Evolutionary conservation across 2,888 invertebrate genomes (phyloP), one percentile per base, ranked within the genome.

Genomic region (Tortrix viridana): DNA sequence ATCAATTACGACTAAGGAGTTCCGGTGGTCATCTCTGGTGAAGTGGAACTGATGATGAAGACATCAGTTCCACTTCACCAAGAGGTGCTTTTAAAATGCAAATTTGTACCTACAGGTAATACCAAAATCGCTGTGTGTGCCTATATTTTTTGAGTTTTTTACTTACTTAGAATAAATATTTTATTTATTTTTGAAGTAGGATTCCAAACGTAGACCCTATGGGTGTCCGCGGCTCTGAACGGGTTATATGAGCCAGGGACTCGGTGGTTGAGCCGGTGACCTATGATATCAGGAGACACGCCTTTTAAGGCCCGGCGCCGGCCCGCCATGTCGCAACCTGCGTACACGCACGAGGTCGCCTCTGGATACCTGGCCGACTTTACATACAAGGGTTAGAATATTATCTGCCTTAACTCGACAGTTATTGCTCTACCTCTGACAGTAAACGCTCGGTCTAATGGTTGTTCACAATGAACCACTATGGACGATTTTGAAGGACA

Each of bases 231-330:
- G 41, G 14, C 4, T 5, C 5, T n/a, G 41, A 16, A 41, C 16
- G 41, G 16, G 41, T 41, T 41, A 41, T n/a, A n/a, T 16, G n/a
- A 18, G 26, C 44, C 9, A 12, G 49, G 32, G 56, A 41, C 46
- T 47, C 38, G 69, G 67, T 62, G 69, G 71, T 73, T 71, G 68
- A 65, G 54, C 59, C 60, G 46, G 67, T 73, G 71, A 73, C 70
- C 71, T 73, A 67, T 74, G 75, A 64, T 54, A 57, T 58, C 57
- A 52, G 62, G 62, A 62, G 59, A 18, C 46, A 50, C 16, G 3
- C 57, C 63, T 41, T 63, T 58, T 53, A 63, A 53, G 63, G 63
- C 6, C 53, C 53, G 63, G 55, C 58, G 58, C 32, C 57, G 47
- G 47, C 52, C 23, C 9, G 44, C 61, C 50, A 46, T 58, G 58